Evolutionary conservation across 1,140 invertebrate genomes (phyloP).

Genomic region (Drosophila lowei): DNA sequence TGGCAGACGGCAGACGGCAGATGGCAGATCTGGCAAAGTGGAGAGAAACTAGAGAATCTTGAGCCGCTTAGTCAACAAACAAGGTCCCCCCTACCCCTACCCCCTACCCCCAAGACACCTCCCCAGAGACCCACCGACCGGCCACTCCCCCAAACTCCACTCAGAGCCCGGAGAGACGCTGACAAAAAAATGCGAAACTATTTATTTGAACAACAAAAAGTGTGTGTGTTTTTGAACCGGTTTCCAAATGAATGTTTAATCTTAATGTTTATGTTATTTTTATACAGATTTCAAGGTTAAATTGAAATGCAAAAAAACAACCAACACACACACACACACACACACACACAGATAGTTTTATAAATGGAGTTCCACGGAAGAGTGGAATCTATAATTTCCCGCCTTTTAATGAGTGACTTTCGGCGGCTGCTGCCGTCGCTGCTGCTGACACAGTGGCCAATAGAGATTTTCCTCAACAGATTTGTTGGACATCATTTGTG

Average conservation of each 20-base stretch:
- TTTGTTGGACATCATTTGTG: conserved; percentile 64
- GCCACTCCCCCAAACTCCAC: background rate
- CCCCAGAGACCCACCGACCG: conserved; percentile 2
- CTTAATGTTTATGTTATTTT: conserved; percentile 31
- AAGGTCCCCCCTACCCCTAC: conserved; percentile 3
- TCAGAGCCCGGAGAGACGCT: conserved; percentile 7
- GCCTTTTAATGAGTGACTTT: conserved; percentile 35
- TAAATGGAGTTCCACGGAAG: background rate
- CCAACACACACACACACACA: conserved; percentile 4
- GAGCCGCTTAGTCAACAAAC: conserved; percentile 23
- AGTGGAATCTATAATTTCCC: conserved; percentile 25
- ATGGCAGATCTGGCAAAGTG: background rate
- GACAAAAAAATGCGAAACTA: conserved; percentile 27
- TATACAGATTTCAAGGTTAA: conserved; percentile 59
- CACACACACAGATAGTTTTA: conserved; percentile 4
- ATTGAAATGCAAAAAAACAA: conserved; percentile 43
- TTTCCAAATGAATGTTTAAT: conserved; percentile 21
- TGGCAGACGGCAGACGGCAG: too few relatives aligned
- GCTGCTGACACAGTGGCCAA: conserved; percentile 44
- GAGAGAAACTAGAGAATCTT: conserved; percentile 1
- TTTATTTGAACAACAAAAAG: conserved; percentile 36
- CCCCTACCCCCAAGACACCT: too few relatives aligned
- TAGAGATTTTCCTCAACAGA: conserved; percentile 34
- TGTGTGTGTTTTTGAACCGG: conserved; percentile 44
- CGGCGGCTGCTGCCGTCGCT: too few relatives aligned